Percentiles rank a stretch among this genome's conserved stretches.
Evolutionary conservation across 1,140 invertebrate genomes (phyloP).

Genomic region (Sinella curviseta): DNA sequence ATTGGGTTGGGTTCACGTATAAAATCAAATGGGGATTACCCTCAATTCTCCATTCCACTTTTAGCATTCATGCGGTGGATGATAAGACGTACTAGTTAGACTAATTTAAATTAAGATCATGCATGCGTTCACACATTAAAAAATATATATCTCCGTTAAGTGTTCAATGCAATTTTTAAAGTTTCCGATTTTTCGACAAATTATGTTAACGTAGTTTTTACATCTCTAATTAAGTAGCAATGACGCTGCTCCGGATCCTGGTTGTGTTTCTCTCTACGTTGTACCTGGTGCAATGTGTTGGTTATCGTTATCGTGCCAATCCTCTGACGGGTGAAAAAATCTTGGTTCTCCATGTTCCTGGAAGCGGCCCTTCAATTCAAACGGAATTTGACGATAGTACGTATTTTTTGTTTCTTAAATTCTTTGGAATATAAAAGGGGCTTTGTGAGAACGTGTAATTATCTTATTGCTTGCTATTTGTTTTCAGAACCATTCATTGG

Average conservation of each 20-base stretch:
- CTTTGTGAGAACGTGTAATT: not conserved
- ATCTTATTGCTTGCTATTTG: too few species aligned
- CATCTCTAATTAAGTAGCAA: too few species aligned
- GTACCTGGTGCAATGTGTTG: constrained; percentile 27
- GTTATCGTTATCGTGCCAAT: constrained; percentile 28
- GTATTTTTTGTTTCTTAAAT: not conserved
- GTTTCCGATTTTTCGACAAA: not conserved
- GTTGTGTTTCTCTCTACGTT: not conserved
- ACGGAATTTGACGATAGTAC: constrained; percentile 39
- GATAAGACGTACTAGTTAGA: too few species aligned
- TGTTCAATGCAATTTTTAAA: constrained; percentile 11
- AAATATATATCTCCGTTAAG: not conserved
- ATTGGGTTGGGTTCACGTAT: constrained; percentile 9
- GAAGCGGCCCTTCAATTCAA: constrained; percentile 16
- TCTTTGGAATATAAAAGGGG: not conserved
- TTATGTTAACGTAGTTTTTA: not conserved
- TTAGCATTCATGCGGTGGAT: too few species aligned
- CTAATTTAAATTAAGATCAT: too few species aligned
- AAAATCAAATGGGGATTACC: constrained; percentile 17
- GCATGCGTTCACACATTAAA: not conserved
- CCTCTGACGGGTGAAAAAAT: constrained; percentile 28
- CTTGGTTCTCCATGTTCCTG: constrained; percentile 33
- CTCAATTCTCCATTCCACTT: not conserved
- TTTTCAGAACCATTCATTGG: not conserved
- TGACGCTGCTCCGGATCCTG: constrained; percentile 18